These are phyloP conservation scores for Oxyscelio sp. DNA, from an alignment of 2,888 invertebrate genomes.

Conservation along the genomic window DNA sequence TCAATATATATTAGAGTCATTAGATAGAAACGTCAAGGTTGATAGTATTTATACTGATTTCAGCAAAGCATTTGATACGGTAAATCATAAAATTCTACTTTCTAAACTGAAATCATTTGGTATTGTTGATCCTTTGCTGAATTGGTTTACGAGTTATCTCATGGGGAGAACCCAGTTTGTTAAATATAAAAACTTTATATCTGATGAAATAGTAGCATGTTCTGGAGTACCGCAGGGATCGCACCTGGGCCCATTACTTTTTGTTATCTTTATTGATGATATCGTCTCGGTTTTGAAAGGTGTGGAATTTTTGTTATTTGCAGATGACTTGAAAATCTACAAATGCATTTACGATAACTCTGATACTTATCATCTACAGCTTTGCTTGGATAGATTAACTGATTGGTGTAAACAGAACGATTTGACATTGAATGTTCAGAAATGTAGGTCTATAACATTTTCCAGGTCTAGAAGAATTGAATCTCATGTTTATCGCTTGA, in stretches of 20 bases:
- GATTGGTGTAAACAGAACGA: slow-evolving; percentile 13
- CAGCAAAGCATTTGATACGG: no score
- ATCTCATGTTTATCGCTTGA: not conserved
- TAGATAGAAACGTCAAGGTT: slow-evolving; percentile 1
- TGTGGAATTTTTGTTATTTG: slow-evolving; percentile 11
- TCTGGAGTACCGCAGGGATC: no score
- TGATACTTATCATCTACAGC: not conserved
- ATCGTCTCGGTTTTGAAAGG: not conserved
- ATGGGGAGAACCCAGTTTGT: no score
- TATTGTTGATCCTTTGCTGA: not conserved
- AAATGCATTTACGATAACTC: not conserved
- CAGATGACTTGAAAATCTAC: slow-evolving; percentile 21
- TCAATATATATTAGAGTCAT: slow-evolving; percentile 5
- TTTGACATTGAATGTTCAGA: not conserved
- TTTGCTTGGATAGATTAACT: not conserved
- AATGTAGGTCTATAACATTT: slow-evolving; percentile 15
- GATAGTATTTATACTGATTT: no score
- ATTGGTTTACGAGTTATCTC: slow-evolving; percentile 2
- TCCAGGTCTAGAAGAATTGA: not conserved
- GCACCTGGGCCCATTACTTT: no score
- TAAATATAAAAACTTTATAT: no score
- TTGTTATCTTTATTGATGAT: slow-evolving; percentile 32
- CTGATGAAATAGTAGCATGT: no score
- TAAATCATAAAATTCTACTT: not conserved
- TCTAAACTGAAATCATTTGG: slow-evolving; percentile 9